A percentile compares a stretch with the other conserved stretches of the same genome.
phyloP scores from a whole-genome alignment of 2,888 invertebrate species.

The Psococerastis gibbosa region DNA sequence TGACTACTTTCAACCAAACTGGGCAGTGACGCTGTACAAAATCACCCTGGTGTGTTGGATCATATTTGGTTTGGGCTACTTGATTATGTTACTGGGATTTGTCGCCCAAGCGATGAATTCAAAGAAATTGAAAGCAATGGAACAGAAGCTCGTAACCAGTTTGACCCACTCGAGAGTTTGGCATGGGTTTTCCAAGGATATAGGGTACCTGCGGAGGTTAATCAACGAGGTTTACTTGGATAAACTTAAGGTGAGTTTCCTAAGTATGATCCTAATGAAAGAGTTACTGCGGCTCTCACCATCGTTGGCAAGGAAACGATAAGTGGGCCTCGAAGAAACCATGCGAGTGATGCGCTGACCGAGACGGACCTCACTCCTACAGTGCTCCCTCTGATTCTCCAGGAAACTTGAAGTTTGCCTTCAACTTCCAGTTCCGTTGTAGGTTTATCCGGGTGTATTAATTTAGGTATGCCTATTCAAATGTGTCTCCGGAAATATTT shows the following conservation, averaged over 20 bases:
- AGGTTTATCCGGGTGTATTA: too few relatives aligned
- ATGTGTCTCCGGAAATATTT: too few relatives aligned
- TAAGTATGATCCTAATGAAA: not conserved
- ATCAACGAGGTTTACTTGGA: constrained; percentile 66
- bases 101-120: constrained; percentile 60
- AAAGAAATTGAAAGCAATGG: constrained; percentile 50
- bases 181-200: constrained; percentile 54
- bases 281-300: not conserved
- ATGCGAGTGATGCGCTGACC: too few relatives aligned
- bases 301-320: not conserved
- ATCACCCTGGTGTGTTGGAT: constrained; percentile 73
- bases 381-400: too few relatives aligned
- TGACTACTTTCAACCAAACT: too few relatives aligned
- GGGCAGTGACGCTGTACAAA: constrained; percentile 51
- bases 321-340: constrained; percentile 9
- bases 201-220: constrained; percentile 49
- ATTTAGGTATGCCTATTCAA: too few relatives aligned
- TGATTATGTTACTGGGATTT: constrained; percentile 76
- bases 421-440: too few relatives aligned
- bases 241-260: constrained; percentile 48
- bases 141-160: constrained; percentile 59
- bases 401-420: too few relatives aligned
- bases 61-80: constrained; percentile 76
- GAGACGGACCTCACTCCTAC: too few relatives aligned
- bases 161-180: constrained; percentile 60